Base-by-base conservation (phyloP, 2,113 vertebrate species). In the Furnarius figulus region DNA sequence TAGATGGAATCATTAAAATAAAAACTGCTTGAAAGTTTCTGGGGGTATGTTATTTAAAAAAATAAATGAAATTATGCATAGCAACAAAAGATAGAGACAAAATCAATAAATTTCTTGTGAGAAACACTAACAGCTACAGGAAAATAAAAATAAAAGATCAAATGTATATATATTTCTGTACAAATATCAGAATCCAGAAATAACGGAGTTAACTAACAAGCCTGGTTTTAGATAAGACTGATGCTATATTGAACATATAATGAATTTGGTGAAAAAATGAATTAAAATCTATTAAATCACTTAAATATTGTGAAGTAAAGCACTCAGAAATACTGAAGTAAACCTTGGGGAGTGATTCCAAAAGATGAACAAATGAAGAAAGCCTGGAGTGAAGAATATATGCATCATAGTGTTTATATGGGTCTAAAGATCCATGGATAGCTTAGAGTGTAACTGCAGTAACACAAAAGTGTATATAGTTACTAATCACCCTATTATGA, bases 401-500 rank as follows among this genome's bases (percentile, higher is more conserved):
- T 81, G 11, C 3, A 65, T 3, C 3, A 5, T 6, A 28, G 8
- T 14, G 30, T 40, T 59, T 46, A 35, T 42, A 62, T 8, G 42
- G 90, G 7, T 23, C 39, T 83, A 44, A 67, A 55, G 46, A 53
- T 19, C 16, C 37, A 53, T 28, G 6, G 5, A 18, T 31, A 50
- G 28, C 22, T 53, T 37, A 71, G 10, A 62, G 10, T 18, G 15
- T 20, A 71, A 52, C 5, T 35, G n/a, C 14, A 58, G 10, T 14
- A 85, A 59, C n/a, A 35, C 9, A 37, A 66, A 21, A 67, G 14
- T 44, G 5, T 14, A 22, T n/a, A 40, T 1, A 44, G n/a, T 39
- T 39, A 39, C 8, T 39, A 8, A 2, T 33, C n/a, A 22, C 5
- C 5, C 24, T 58, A 0, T 22, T 40, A 13, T 47, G 9, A 35